Evolutionary conservation across 2,888 invertebrate genomes (phyloP).

Genomic region (Thymelicus sylvestris): DNA sequence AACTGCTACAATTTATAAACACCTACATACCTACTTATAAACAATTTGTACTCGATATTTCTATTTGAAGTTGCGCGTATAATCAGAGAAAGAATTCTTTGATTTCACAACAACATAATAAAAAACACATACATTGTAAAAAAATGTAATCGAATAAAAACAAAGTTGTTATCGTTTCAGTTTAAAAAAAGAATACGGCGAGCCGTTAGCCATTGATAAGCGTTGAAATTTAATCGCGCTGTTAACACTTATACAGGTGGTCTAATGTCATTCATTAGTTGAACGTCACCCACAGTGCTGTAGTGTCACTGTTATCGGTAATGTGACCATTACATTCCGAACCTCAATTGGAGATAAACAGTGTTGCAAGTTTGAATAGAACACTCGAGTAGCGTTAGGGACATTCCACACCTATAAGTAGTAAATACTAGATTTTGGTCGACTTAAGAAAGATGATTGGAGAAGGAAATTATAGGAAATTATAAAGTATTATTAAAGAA

Average conservation of each 20-base stretch:
- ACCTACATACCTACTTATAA: no score
- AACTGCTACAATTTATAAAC: no score
- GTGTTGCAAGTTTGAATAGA: background rate
- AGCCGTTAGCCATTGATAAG: slow-evolving; percentile 4
- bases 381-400: background rate
- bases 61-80: no score
- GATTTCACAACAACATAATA: no score
- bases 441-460: no score
- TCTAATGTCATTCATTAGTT: slow-evolving; percentile 7
- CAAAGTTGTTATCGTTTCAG: background rate
- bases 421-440: no score
- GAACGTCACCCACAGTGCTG: background rate
- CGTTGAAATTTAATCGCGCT: background rate
- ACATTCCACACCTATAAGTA: no score
- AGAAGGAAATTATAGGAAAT: no score
- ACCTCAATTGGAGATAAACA: background rate
- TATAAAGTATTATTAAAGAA: no score
- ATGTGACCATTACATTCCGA: background rate
- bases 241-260: background rate
- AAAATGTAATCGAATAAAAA: background rate
- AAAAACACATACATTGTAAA: background rate
- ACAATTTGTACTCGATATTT: no score
- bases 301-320: background rate
- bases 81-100: no score
- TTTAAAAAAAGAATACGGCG: background rate